A percentile compares a stretch with the other conserved stretches of the same genome.
Conservation (phyloP, 1,140 invertebrate species). For the Spodoptera litura region DNA sequence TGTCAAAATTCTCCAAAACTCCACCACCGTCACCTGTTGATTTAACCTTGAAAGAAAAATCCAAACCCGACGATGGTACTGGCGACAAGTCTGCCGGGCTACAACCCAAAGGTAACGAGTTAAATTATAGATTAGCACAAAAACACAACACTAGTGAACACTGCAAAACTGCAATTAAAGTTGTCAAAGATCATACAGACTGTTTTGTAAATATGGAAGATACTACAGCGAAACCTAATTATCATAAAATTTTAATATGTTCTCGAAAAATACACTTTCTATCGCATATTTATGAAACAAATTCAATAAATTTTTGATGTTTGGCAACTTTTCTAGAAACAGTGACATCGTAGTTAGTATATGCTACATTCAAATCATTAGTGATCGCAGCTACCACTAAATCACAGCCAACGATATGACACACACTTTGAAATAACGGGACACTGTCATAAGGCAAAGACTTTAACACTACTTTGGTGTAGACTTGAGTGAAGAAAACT, state of each 20-base stretch:
- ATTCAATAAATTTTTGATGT: background rate
- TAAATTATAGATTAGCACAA: background rate
- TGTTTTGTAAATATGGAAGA: background rate
- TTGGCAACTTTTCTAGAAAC: background rate
- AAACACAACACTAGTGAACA: background rate
- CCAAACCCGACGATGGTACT: conserved; percentile 67
- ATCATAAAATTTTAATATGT: too few relatives aligned
- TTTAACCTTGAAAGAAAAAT: conserved; percentile 77
- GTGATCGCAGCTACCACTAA: conserved; percentile 3
- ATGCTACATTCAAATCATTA: background rate
- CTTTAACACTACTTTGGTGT: conserved; percentile 15
- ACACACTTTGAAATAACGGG: background rate
- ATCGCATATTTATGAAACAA: too few relatives aligned
- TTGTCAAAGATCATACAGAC: conserved; percentile 7
- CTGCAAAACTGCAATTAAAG: background rate
- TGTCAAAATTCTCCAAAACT: conserved; percentile 84
- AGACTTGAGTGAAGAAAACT: background rate
- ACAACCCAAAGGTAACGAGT: conserved; percentile 78
- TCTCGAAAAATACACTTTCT: too few relatives aligned
- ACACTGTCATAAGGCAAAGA: background rate
- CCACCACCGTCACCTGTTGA: conserved; percentile 85
- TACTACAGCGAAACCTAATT: too few relatives aligned
- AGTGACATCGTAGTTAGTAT: conserved; percentile 28
- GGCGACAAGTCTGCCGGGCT: conserved; percentile 76
- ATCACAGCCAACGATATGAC: background rate